Evolutionary conservation across 2,797 vertebrate species (phyloP), one percentile per base, ranked within the genome.

Genomic region (Spatula clypeata): DNA sequence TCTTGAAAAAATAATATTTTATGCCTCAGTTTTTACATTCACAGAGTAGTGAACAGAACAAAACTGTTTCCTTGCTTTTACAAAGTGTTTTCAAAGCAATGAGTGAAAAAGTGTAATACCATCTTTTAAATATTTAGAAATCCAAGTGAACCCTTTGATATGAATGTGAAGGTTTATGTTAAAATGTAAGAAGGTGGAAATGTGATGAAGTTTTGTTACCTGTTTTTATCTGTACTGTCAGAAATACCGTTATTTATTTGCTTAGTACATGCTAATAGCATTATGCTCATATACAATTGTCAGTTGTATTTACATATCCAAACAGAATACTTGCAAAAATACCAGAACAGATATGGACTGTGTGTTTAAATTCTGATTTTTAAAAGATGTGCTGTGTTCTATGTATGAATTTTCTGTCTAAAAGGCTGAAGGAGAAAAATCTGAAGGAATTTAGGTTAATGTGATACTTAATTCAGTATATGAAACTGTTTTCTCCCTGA

Each of bases 121-220:
- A 27, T 54, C 23, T 64, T 47, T 90, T 91, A 95, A 94, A 91
- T 91, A 96, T 93, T 95, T 90, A 95, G 49, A 86, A 91, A 91
- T 90, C 65, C 65, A 91, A 91, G 88, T 58, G 57, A 91, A 83
- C n/a, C 26, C 58, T 88, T 91, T 83, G 72, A 94, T 93, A 88
- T 61, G 40, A 94, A 73, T 82, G 81, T 72, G 82, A 94, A 91
- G 75, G 91, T 74, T 83, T 82, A 83, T 71, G 67, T 80, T 85
- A 90, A 87, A 93, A 82, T 71, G 44, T 44, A 94, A 90, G 81
- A 82, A 91, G 72, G 17, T 49, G 74, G 71, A 67, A 87, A 21
- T 58, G 67, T 60, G 42, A 62, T 79, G 74, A 79, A 55, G 32
- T 92, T 89, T 85, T 67, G 0, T 85, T 90, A 87, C 58, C 64